Conservation (phyloP, 1,140 invertebrate genomes). For the Drosophila mauritiana region DNA sequence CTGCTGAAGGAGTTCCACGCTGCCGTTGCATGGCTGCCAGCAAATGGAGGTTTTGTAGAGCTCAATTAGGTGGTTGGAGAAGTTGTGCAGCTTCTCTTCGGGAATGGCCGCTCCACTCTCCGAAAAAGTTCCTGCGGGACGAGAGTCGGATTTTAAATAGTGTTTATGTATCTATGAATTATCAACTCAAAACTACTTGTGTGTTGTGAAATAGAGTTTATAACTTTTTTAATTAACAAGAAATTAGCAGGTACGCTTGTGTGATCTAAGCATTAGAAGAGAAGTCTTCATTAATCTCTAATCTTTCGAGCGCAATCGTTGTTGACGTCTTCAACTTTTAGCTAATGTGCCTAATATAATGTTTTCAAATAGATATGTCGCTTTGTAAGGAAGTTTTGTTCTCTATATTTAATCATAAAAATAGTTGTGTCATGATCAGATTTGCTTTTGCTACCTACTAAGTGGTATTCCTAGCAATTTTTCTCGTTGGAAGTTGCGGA, state of each 20-base stretch:
- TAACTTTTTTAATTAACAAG: not conserved
- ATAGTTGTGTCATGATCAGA: too few species aligned
- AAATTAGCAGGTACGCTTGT: slow-evolving; percentile 9
- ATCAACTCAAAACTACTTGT: not conserved
- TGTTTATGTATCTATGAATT: not conserved
- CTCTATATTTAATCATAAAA: too few species aligned
- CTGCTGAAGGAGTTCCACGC: slow-evolving; percentile 87
- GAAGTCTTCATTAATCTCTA: not conserved
- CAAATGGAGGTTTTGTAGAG: slow-evolving; percentile 88
- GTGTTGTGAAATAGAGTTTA: not conserved
- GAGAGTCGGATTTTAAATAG: too few species aligned
- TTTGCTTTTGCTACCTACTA: not conserved
- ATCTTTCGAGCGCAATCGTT: not conserved
- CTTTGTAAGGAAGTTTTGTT: too few species aligned
- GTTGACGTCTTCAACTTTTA: too few species aligned
- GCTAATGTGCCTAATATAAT: too few species aligned
- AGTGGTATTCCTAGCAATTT: not conserved
- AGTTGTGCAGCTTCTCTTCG: slow-evolving; percentile 85
- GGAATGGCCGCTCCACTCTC: slow-evolving; percentile 80
- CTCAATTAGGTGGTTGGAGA: slow-evolving; percentile 88
- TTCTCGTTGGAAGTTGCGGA: not conserved
- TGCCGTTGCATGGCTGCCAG: slow-evolving; percentile 89
- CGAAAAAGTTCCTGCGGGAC: slow-evolving; percentile 64
- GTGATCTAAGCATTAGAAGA: slow-evolving; percentile 3
- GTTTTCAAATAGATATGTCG: too few species aligned